Evolutionary conservation across 2,888 invertebrate genomes (phyloP).

Genomic region (Tenodera sinensis): DNA sequence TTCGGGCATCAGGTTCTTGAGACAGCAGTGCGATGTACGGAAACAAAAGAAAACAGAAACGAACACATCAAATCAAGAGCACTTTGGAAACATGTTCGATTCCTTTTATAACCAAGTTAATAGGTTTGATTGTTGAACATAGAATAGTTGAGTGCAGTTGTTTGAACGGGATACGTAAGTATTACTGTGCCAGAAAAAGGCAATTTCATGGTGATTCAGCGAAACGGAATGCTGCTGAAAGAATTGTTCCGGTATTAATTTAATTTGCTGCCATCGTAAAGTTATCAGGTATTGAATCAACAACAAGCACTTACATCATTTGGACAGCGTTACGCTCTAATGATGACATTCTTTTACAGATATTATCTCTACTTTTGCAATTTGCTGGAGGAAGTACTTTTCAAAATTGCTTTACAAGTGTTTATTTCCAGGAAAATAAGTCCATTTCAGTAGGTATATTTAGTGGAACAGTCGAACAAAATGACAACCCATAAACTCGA

Average conservation of each 20-base stretch:
- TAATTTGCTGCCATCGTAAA: not conserved
- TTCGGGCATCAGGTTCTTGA: too few relatives aligned
- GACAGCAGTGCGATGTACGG: not conserved
- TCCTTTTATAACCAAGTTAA: not conserved
- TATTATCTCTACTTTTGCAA: not conserved
- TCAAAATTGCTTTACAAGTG: not conserved
- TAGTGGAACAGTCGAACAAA: too few relatives aligned
- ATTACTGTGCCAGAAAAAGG: not conserved
- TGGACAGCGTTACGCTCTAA: not conserved
- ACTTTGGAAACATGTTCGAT: not conserved
- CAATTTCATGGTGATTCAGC: not conserved
- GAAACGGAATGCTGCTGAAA: not conserved
- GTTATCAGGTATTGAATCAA: not conserved
- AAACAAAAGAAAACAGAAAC: not conserved
- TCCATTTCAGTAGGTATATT: too few relatives aligned
- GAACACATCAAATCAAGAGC: not conserved
- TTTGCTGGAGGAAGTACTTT: not conserved
- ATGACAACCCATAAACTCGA: too few relatives aligned
- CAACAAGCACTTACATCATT: too few relatives aligned
- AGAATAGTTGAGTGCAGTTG: not conserved
- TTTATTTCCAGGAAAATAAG: not conserved
- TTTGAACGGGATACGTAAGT: not conserved
- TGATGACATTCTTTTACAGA: not conserved
- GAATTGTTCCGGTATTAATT: not conserved
- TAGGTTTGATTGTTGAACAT: not conserved